Evolutionary conservation across 1,140 invertebrate genomes (phyloP), one percentile per base, ranked within the genome.

Genomic region (Zaprionus gabonicus): DNA sequence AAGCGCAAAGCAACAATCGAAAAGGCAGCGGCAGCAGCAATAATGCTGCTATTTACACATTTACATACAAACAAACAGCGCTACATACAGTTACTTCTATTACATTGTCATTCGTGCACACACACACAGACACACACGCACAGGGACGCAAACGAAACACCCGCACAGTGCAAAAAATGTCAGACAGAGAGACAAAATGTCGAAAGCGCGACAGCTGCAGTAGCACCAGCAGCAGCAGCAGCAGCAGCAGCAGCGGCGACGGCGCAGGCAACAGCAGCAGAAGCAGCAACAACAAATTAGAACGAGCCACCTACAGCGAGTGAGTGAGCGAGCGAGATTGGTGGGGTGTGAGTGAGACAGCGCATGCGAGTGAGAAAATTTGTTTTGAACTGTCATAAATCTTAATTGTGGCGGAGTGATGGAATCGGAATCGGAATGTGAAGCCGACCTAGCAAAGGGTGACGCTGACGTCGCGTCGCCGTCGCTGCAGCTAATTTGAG

Each of bases 371-470:
- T 71, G 76, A 85, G 83, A 85, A 82, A 82, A 82, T 86, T 87
- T 87, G 80, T 87, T 85, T 86, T 91, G 80, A 91, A 91, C 82
- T 91, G 86, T 91, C 86, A 91, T 91, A 91, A 91, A 91, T 91
- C 86, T 87, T 91, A 91, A 90, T 90, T 86, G 82, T 68, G 72
- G 76, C 76, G 82, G 82, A 86, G 82, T 88, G 85, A 88, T 90
- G 85, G 85, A 85, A 90, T 91, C 77, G 82, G 78, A 84, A 81
- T 74, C 28, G 36, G 51, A 63, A 63, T 56, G 25, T 65, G 41
- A 38, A 67, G 55, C 69, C 72, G 72, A 76, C 36, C 64, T 63
- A 74, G 51, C 49, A 64, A 73, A 70, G 67, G 75, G 78, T 51
- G 46, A 20, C 46, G 46, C 46, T 49, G 46, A 20, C 49, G 75